Conservation (phyloP, 2,113 vertebrate species). For the Falco punctatus region DNA sequence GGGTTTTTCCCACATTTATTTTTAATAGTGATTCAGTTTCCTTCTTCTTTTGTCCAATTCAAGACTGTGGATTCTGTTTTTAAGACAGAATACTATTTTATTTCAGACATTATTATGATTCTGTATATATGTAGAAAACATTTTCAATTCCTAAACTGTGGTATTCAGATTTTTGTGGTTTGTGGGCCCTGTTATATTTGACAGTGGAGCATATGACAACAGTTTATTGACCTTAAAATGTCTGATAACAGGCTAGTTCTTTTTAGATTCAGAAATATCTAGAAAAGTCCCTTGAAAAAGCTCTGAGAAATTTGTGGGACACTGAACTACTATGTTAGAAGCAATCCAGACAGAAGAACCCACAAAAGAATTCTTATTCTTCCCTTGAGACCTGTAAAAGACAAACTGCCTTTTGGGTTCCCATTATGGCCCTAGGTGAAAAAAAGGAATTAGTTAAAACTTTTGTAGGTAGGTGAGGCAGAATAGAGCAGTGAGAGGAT, state of each 20-base stretch:
- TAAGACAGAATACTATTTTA: neutral
- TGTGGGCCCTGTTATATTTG: neutral
- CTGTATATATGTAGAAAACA: neutral
- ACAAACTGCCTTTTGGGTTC: neutral
- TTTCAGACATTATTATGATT: neutral
- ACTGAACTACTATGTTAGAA: neutral
- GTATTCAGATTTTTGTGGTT: neutral
- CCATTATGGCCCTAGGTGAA: neutral
- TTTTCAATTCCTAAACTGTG: neutral
- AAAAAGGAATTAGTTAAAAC: neutral
- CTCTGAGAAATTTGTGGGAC: neutral
- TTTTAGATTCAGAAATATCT: neutral
- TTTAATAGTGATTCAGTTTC: neutral
- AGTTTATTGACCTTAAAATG: neutral
- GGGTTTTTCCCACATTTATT: neutral
- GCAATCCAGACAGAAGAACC: neutral
- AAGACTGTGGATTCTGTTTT: neutral
- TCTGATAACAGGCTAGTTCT: neutral
- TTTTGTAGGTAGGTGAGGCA: rapidly evolving
- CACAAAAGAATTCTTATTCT: neutral
- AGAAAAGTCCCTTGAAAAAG: neutral
- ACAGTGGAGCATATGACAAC: neutral
- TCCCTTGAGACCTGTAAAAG: neutral
- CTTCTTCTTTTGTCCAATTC: neutral
- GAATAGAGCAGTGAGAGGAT: neutral